phyloP scores from a whole-genome alignment of 2,797 vertebrate species.

The Vipera ursinii region DNA sequence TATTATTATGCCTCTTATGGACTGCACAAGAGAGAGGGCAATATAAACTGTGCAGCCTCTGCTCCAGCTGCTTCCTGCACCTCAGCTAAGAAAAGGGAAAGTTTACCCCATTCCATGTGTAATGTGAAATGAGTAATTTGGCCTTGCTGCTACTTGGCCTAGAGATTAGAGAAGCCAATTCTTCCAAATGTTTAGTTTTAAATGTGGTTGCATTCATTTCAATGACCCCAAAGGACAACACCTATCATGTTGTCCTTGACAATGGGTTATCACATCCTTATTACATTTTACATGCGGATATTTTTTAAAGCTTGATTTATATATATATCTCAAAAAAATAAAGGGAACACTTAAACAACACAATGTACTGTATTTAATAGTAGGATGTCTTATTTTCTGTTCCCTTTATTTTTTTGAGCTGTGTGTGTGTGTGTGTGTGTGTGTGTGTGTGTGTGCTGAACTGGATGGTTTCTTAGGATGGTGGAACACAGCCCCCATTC shows the following conservation, averaged over 20 bases:
- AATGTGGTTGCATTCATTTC: neutral
- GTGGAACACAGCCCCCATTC: too few species aligned
- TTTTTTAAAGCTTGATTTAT: neutral
- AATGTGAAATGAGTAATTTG: neutral
- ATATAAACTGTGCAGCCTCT: neutral
- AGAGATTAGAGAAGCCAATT: neutral
- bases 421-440: too few species aligned
- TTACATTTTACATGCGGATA: neutral
- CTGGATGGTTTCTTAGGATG: too few species aligned
- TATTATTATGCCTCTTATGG: neutral
- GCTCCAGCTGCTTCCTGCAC: neutral
- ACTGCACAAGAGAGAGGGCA: neutral
- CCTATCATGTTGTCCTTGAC: neutral
- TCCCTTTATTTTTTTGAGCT: too few species aligned
- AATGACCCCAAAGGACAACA: neutral
- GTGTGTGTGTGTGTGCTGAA: too few species aligned
- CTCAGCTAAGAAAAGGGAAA: neutral
- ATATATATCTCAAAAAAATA: too few species aligned
- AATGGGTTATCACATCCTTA: neutral
- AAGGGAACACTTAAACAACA: too few species aligned
- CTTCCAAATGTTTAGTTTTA: neutral
- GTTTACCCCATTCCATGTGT: neutral
- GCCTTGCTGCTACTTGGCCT: neutral
- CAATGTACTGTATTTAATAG: too few species aligned
- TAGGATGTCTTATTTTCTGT: too few species aligned